Evolutionary conservation across 2,797 vertebrate genomes (phyloP), one percentile per base, ranked within the genome.

Genomic region (Vipera latastei): DNA sequence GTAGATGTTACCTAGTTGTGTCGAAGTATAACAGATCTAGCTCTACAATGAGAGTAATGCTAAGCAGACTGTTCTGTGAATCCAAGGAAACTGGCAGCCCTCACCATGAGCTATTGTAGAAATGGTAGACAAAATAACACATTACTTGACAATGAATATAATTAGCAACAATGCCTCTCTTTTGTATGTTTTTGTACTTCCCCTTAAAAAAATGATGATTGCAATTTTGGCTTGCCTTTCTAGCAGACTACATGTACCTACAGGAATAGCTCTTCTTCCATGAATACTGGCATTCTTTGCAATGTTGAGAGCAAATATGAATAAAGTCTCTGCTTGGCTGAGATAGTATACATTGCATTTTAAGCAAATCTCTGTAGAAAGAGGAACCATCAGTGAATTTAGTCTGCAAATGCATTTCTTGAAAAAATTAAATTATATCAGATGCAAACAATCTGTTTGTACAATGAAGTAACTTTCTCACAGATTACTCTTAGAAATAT

Each of bases 201-300:
- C 85, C 95, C 89, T 96, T 93, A 94, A n/a, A n/a, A 69, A 96
- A 97, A 96, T 94, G 92, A 94, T 93, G 93, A 92, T 93, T 92
- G 94, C 95, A 93, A 88, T 57, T 91, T 95, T 56, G 95, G 95
- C 96, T 96, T 95, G 95, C 89, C 91, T 65, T 90, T 94, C 94
- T 0, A 0, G 11, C n/a, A 1, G 32, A 56, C 89, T 95, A 93
- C 97, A 96, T 96, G 96, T 95, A 95, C 0, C 57, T 94, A 95
- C 96, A 97, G 93, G 96, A 96, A 89, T 89, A 65, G 88, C 1
- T 61, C 92, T 93, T 96, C 93, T 95, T 65, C 92, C 91, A 93
- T 0, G 20, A 95, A 69, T 89, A 93, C 91, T 95, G 93, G 87
- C 89, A 90, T 90, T 90, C 88, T 94, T 92, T 89, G 92, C 93